phyloP scores from a whole-genome alignment of 2,888 invertebrate genomes.

The Phalangium opilio region DNA sequence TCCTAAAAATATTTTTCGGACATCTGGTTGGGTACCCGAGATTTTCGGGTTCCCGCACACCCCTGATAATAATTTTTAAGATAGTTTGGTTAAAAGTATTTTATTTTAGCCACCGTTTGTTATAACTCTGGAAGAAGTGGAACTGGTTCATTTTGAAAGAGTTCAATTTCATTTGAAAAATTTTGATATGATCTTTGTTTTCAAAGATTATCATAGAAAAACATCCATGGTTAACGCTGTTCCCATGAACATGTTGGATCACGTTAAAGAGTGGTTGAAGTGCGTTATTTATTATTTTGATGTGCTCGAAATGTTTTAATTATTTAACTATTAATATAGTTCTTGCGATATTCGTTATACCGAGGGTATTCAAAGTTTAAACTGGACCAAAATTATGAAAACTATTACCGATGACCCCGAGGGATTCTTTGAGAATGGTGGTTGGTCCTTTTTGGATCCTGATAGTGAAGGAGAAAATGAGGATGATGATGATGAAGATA shows the following conservation, averaged over 20 bases:
- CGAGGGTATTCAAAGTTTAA: constrained; percentile 94
- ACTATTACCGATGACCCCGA: constrained; percentile 97
- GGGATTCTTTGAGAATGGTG: constrained; percentile 95
- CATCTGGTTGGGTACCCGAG: no score
- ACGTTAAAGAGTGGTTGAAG: constrained; percentile 99
- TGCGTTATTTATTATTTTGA: constrained; percentile 36
- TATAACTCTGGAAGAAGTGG: constrained; percentile 90
- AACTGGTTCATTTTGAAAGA: constrained; percentile 95
- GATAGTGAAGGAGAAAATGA: constrained; percentile 59
- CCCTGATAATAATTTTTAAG: no score
- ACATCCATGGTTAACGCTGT: constrained; percentile 97
- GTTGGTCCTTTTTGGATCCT: constrained; percentile 96
- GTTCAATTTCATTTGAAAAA: constrained; percentile 97
- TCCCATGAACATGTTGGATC: constrained; percentile 97
- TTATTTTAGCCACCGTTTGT: constrained; percentile 76
- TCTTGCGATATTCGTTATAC: constrained; percentile 93
- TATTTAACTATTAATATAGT: constrained; percentile 34
- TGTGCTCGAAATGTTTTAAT: not conserved
- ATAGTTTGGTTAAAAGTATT: no score
- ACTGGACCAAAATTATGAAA: constrained; percentile 99
- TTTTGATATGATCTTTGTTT: constrained; percentile 99
- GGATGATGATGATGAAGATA: constrained; percentile 33
- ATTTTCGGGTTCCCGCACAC: no score
- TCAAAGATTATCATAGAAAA: constrained; percentile 91
- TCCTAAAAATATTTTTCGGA: no score